Conservation (phyloP, 2,888 invertebrate species). For the Ormyrus thymus region DNA sequence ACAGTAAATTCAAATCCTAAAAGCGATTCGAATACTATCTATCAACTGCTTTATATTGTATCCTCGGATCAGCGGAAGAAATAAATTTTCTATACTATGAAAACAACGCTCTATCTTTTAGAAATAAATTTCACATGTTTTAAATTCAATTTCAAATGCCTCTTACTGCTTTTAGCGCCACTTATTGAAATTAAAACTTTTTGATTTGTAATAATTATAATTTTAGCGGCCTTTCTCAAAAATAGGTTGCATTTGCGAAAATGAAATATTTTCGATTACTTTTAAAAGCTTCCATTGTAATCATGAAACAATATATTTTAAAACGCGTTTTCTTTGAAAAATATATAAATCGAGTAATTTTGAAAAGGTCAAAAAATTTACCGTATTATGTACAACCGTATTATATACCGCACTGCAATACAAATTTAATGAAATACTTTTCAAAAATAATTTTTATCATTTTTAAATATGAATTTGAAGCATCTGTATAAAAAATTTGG, state of each 20-base stretch:
- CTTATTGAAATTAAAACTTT: constrained; percentile 36
- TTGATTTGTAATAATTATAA: constrained; percentile 5
- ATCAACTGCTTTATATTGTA: constrained; percentile 25
- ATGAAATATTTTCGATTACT: constrained; percentile 31
- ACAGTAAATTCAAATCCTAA: constrained; percentile 19
- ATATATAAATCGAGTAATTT: no score
- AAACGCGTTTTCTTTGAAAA: no score
- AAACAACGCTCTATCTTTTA: constrained; percentile 28
- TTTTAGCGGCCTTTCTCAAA: constrained; percentile 7
- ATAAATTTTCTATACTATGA: constrained; percentile 27
- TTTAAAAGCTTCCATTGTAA: constrained; percentile 41
- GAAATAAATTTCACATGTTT: not conserved
- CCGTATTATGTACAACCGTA: no score
- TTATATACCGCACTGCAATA: no score
- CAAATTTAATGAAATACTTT: no score
- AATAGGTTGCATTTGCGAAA: not conserved
- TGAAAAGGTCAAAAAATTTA: no score
- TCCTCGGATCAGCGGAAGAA: constrained; percentile 45
- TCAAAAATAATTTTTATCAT: no score
- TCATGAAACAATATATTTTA: constrained; percentile 2
- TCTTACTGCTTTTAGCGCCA: constrained; percentile 8
- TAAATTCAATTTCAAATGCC: constrained; percentile 41
- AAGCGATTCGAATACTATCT: constrained; percentile 1
- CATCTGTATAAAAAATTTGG: constrained; percentile 22
- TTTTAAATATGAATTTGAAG: not conserved